Base-by-base conservation (phyloP, 2,888 invertebrate genomes). In the Calliphora vomitoria region DNA sequence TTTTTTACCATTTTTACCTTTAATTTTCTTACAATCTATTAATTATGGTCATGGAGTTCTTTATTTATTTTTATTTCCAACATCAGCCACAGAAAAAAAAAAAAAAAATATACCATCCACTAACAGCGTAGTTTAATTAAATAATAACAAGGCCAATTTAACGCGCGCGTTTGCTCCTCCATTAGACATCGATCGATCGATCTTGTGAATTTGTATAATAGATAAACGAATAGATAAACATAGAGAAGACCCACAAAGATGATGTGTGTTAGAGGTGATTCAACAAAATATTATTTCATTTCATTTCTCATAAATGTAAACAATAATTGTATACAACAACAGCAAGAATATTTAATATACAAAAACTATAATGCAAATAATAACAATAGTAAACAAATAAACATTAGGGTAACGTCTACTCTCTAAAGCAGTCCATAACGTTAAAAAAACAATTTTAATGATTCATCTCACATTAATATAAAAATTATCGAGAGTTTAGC, bases 91-190 rank as follows among this genome's bases (percentile, higher is more conserved):
- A 50, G 6, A 35, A 10, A 1, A 44, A 44, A 3, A 44, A 44
- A 10, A 10, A 44, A 4, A 55, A 55, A 55, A 55, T 10, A n/a
- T n/a, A 50, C 3, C n/a, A 50, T 50, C 50, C 11, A 44, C 13
- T 11, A 44, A 44, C 44, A 25, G 44, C 44, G 44, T 50, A 50
- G 50, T 35, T 69, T 50, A 50, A 55, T n/a, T 5, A 1, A 50
- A 15, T 15, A 50, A 8, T 55, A 41, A 72, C 41, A 58, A 72
- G 58, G 72, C 25, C 72, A 41, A 15, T 15, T 41, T 25, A 55
- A 55, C 20, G 72, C 15, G 41, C 20, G 15, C 18, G 8, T 55
- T 55, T 8, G 41, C 1, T 58, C 41, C 15, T 38, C 18, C 10
- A 50, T 74, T 74, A 74, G 13, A 38, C 11, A 31, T 44, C 44